These are phyloP conservation scores for Eutolmus rufibarbis DNA, from an alignment of 2,888 invertebrate genomes.

Conservation along the genomic window DNA sequence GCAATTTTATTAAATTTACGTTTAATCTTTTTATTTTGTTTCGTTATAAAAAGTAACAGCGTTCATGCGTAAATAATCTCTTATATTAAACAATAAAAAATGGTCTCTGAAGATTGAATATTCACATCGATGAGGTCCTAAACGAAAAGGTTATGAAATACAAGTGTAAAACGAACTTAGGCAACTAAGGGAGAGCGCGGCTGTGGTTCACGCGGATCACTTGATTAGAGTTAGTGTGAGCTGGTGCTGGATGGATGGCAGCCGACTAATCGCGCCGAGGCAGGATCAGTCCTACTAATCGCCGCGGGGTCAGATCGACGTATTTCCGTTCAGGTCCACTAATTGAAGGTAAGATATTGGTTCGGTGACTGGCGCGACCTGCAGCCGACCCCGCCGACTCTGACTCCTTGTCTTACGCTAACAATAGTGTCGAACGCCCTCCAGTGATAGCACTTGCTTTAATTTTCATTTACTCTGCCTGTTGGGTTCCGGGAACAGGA, in stretches of 20 bases:
- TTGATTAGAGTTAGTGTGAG: conserved; percentile 20
- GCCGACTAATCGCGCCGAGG: neutral
- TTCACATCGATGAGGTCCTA: conserved; percentile 28
- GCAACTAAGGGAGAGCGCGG: conserved; percentile 12
- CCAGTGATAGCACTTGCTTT: conserved; percentile 63
- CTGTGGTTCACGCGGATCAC: conserved; percentile 17
- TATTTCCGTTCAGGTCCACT: neutral
- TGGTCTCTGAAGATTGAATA: conserved; percentile 23
- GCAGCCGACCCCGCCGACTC: neutral
- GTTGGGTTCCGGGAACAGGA: conserved; percentile 77
- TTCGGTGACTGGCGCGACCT: conserved; percentile 11
- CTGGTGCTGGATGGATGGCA: conserved; percentile 36
- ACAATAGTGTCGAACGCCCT: conserved; percentile 64
- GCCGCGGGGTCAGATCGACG: neutral
- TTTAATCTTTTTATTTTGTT: conserved; percentile 35
- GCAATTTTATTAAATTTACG: conserved; percentile 28
- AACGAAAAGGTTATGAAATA: conserved; percentile 10
- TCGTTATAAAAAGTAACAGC: conserved; percentile 34
- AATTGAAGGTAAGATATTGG: conserved; percentile 1
- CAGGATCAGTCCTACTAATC: neutral
- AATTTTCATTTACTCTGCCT: conserved; percentile 66
- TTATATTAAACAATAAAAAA: conserved; percentile 34
- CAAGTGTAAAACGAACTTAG: conserved; percentile 28
- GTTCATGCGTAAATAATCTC: conserved; percentile 29
- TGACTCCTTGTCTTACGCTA: conserved; percentile 53